A percentile compares a stretch with the other conserved stretches of the same genome.
phyloP scores from a whole-genome alignment of 2,797 vertebrate genomes.

The Merluccius polli region DNA sequence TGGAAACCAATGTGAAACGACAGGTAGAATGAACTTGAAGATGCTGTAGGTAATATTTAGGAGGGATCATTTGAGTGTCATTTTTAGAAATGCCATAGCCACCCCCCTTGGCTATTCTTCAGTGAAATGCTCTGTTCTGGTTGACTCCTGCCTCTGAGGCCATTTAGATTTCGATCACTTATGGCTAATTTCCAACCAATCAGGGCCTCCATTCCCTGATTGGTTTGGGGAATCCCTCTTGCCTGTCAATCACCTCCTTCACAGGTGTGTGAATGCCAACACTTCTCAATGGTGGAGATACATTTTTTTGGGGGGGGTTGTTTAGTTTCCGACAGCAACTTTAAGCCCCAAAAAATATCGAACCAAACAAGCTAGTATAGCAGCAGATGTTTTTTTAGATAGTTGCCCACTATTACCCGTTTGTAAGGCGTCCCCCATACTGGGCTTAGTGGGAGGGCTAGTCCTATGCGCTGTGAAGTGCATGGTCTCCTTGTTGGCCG shows the following conservation, averaged over 20 bases:
- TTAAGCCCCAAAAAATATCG: neutral
- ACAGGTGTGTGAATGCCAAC: neutral
- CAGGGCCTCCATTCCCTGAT: neutral
- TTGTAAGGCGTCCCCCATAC: neutral
- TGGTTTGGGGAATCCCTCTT: neutral
- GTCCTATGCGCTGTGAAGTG: slow-evolving; percentile 88
- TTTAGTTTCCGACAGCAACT: neutral
- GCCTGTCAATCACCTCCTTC: neutral
- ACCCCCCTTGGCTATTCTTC: neutral
- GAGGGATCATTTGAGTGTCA: neutral
- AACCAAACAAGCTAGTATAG: neutral
- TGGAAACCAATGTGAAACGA: neutral
- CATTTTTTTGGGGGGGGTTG: no score
- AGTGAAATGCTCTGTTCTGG: neutral
- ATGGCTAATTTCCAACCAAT: neutral
- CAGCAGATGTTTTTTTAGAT: slow-evolving; percentile 18
- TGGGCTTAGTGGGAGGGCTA: neutral
- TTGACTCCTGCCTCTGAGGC: neutral
- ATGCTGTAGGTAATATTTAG: neutral
- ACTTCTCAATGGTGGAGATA: neutral
- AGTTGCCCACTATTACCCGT: neutral
- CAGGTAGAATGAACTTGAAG: neutral
- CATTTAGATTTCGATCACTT: neutral
- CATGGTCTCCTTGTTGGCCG: slow-evolving; percentile 85
- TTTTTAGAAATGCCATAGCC: neutral